Evolutionary conservation across 2,113 vertebrate genomes (phyloP).

Genomic region (Grus americana): DNA sequence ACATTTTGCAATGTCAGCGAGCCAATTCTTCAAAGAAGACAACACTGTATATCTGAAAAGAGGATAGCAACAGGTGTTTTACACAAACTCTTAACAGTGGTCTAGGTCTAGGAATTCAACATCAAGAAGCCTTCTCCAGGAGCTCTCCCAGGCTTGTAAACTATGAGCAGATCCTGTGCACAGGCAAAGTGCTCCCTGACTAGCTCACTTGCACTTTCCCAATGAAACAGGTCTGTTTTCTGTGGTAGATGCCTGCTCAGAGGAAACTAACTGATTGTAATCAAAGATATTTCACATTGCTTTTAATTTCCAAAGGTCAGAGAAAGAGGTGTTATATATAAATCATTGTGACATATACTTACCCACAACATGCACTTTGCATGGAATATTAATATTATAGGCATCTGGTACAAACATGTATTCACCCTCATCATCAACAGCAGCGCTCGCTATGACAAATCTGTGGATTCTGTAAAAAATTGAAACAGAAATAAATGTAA

Average conservation of each 20-base stretch:
- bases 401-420: slow-evolving; percentile 94
- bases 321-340: background rate
- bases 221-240: background rate
- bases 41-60: background rate
- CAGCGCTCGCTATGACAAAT: slow-evolving; percentile 80
- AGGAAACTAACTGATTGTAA: background rate
- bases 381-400: slow-evolving; percentile 86
- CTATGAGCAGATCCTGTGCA: background rate
- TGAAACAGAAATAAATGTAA: background rate
- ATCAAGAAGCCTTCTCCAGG: background rate
- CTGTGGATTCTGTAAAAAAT: slow-evolving; percentile 83
- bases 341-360: slow-evolving; percentile 34
- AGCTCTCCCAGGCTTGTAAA: background rate
- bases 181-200: background rate
- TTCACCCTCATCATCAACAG: slow-evolving; percentile 90
- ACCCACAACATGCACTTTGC: slow-evolving; percentile 93
- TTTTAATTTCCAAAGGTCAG: background rate
- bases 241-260: background rate
- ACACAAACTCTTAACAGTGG: background rate
- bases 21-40: background rate
- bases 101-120: background rate
- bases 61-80: background rate
- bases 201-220: background rate
- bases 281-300: background rate
- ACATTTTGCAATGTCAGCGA: background rate